These are phyloP conservation scores for Sebastes hubbsi DNA, from an alignment of 2,797 vertebrate species.

Conservation along the genomic window DNA sequence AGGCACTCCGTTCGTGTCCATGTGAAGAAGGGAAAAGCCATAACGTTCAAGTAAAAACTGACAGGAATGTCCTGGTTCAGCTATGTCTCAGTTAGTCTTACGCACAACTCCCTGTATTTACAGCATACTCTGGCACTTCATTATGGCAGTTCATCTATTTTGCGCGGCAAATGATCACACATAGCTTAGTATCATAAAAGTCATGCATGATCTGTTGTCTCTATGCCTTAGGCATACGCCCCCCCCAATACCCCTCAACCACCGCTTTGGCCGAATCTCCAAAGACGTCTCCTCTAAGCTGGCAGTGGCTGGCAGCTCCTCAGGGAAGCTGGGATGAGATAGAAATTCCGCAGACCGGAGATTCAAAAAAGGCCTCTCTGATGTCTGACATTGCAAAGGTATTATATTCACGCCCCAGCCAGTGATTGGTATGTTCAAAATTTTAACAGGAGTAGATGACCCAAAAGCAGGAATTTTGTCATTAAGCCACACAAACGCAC, in stretches of 20 bases:
- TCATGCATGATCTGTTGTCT: not conserved
- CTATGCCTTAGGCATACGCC: not conserved
- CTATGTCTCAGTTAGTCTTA: slow-evolving; percentile 22
- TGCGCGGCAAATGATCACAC: not conserved
- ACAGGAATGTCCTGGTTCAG: slow-evolving; percentile 38
- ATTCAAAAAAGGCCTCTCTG: slow-evolving; percentile 12
- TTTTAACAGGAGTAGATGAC: slow-evolving; percentile 10
- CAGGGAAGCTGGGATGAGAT: slow-evolving; percentile 11
- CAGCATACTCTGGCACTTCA: not conserved
- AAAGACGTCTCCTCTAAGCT: not conserved
- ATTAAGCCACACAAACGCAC: not conserved
- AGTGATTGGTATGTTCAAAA: not conserved
- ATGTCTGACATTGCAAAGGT: slow-evolving; percentile 11
- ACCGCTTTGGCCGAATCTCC: not conserved
- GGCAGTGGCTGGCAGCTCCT: slow-evolving; percentile 8
- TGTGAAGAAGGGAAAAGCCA: slow-evolving; percentile 17
- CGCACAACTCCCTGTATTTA: not conserved
- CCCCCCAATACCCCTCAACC: not conserved
- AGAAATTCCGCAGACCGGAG: slow-evolving; percentile 31
- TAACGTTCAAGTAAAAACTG: slow-evolving; percentile 33
- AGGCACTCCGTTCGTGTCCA: slow-evolving; percentile 12
- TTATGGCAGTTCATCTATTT: not conserved
- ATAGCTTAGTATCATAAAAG: not conserved
- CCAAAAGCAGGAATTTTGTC: slow-evolving; percentile 1
- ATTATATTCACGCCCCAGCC: not conserved